Evolutionary conservation across 2,113 vertebrate species (phyloP).

Genomic region (Thamnophis sirtalis): DNA sequence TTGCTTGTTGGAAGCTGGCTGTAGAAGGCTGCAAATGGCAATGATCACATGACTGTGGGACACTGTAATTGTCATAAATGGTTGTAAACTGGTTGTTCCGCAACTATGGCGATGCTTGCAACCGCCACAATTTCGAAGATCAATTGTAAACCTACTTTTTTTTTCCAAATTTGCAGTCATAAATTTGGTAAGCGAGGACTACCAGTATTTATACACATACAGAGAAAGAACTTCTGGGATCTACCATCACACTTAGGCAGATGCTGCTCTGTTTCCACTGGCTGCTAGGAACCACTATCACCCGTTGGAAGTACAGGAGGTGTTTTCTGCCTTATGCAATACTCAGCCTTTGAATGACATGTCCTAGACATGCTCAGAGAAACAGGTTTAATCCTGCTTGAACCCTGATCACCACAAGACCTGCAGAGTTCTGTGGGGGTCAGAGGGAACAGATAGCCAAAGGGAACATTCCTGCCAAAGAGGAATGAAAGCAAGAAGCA

Average conservation of each 20-base stretch:
- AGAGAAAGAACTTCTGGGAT: background rate
- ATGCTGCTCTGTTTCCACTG: background rate
- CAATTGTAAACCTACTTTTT: background rate
- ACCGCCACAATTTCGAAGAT: background rate
- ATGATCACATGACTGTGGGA: background rate
- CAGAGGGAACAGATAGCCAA: no score
- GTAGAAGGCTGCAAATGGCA: background rate
- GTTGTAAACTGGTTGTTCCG: background rate
- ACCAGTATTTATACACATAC: background rate
- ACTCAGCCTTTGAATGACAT: background rate
- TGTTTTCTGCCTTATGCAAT: background rate
- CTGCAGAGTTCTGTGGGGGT: background rate
- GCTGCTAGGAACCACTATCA: background rate
- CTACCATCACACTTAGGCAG: background rate
- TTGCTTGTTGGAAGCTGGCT: background rate
- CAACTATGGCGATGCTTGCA: background rate
- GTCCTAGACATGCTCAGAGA: background rate
- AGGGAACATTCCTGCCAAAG: background rate
- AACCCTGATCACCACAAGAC: background rate
- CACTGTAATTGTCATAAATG: background rate
- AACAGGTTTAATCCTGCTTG: background rate
- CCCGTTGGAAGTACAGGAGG: background rate
- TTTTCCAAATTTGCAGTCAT: background rate
- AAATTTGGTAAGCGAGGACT: background rate
- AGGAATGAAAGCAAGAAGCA: background rate